These are phyloP conservation scores for Tethya wilhelma DNA, from an alignment of 37 sponge, comb jelly and placozoan species.

Conservation along the genomic window DNA sequence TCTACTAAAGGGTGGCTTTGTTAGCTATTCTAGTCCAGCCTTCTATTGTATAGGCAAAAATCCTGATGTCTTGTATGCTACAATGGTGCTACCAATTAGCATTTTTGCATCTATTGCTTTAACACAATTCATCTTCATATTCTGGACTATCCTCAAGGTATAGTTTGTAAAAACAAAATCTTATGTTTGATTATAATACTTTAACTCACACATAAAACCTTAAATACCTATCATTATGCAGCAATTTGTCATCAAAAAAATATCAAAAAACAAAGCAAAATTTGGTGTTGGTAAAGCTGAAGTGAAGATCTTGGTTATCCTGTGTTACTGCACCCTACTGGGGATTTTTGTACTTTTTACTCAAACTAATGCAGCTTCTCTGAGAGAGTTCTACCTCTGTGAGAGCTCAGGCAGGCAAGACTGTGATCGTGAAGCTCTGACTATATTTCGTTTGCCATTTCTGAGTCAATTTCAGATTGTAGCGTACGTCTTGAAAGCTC, in stretches of 20 bases:
- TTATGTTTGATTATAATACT: too few relatives aligned
- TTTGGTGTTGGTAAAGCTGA: not conserved
- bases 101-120: slow-evolving; percentile 15
- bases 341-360: slow-evolving; percentile 7
- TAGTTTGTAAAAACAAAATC: too few relatives aligned
- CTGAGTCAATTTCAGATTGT: too few relatives aligned
- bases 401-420: too few relatives aligned
- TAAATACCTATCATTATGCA: too few relatives aligned
- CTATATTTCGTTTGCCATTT: too few relatives aligned
- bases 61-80: slow-evolving; percentile 11
- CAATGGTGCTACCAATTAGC: slow-evolving; percentile 35
- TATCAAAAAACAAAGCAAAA: not conserved
- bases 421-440: too few relatives aligned
- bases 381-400: slow-evolving; percentile 5
- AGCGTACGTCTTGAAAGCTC: too few relatives aligned
- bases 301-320: not conserved
- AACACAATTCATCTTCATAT: slow-evolving; percentile 40
- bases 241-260: too few relatives aligned
- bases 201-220: too few relatives aligned
- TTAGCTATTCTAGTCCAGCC: slow-evolving; percentile 2
- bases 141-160: slow-evolving; percentile 48
- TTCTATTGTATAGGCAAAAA: slow-evolving; percentile 20
- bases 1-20: not conserved
- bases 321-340: slow-evolving; percentile 5
- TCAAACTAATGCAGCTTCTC: not conserved